phyloP scores from a whole-genome alignment of 2,113 vertebrate genomes.

The Murina feae region DNA sequence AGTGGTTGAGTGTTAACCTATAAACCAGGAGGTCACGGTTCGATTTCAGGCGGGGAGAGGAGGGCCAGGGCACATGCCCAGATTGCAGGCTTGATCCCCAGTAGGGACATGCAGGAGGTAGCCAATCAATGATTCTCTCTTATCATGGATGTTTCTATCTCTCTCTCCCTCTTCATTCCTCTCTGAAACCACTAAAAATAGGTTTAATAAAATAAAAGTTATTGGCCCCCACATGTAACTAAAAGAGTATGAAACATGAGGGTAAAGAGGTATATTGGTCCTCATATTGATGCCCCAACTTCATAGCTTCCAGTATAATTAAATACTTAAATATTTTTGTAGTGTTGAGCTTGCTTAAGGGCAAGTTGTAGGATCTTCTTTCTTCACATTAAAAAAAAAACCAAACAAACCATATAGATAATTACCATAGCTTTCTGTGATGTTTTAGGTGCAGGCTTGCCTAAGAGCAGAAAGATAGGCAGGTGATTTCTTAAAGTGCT shows the following conservation, averaged over 20 bases:
- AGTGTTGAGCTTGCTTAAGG: constrained; percentile 52
- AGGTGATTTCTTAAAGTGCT: constrained; percentile 58
- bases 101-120: too few species aligned
- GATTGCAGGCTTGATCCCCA: too few species aligned
- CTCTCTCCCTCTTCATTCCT: too few species aligned
- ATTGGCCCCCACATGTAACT: background rate
- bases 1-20: too few species aligned
- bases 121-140: too few species aligned
- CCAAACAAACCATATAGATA: constrained; percentile 45
- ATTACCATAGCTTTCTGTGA: constrained; percentile 64
- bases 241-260: constrained; percentile 23
- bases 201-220: background rate
- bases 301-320: constrained; percentile 61
- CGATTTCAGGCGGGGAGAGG: too few species aligned
- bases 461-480: constrained; percentile 45
- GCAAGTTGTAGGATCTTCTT: constrained; percentile 45
- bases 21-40: too few species aligned
- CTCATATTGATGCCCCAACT: background rate
- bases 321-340: constrained; percentile 61
- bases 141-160: too few species aligned
- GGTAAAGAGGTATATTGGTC: background rate
- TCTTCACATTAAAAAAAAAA: constrained; percentile 47
- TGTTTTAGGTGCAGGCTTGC: constrained; percentile 55
- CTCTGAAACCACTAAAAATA: too few species aligned
- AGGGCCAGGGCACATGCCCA: too few species aligned